phyloP scores from a whole-genome alignment of 2,113 vertebrate genomes.

The Misgurnus anguillicaudatus region DNA sequence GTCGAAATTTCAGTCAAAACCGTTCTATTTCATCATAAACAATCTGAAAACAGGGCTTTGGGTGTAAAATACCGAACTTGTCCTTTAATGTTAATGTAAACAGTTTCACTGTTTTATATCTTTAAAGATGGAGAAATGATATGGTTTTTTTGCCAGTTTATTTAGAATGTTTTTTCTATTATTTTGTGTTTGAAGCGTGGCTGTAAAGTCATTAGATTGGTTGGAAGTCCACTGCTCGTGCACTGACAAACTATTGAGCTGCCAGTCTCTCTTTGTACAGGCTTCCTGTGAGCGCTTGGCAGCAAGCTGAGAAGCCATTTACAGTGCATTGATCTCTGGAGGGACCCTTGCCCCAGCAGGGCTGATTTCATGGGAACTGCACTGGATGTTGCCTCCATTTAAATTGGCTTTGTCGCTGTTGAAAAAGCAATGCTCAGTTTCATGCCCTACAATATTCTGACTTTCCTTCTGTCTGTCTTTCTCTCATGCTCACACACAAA shows the following conservation, averaged over 20 bases:
- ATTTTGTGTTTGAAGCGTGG: background rate
- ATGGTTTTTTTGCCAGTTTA: background rate
- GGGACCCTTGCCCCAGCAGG: constrained; percentile 47
- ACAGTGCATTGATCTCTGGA: constrained; percentile 53
- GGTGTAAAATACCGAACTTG: no score
- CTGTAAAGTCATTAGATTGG: constrained; percentile 4
- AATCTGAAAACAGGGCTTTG: no score
- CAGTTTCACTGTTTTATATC: background rate
- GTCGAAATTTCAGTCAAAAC: no score
- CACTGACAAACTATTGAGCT: constrained; percentile 48
- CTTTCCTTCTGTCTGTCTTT: background rate
- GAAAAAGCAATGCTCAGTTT: background rate
- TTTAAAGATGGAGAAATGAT: background rate
- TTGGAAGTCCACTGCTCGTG: background rate
- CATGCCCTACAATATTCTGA: background rate
- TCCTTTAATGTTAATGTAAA: no score
- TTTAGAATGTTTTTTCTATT: background rate
- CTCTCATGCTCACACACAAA: background rate
- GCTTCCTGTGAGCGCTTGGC: constrained; percentile 54
- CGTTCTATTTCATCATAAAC: no score
- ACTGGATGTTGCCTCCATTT: constrained; percentile 53
- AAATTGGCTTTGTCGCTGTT: constrained; percentile 45
- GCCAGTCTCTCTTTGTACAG: constrained; percentile 58
- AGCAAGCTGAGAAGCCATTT: constrained; percentile 58
- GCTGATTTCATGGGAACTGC: constrained; percentile 71